Base-by-base conservation (phyloP, 2,888 invertebrate species). In the Dasypolia templi region DNA sequence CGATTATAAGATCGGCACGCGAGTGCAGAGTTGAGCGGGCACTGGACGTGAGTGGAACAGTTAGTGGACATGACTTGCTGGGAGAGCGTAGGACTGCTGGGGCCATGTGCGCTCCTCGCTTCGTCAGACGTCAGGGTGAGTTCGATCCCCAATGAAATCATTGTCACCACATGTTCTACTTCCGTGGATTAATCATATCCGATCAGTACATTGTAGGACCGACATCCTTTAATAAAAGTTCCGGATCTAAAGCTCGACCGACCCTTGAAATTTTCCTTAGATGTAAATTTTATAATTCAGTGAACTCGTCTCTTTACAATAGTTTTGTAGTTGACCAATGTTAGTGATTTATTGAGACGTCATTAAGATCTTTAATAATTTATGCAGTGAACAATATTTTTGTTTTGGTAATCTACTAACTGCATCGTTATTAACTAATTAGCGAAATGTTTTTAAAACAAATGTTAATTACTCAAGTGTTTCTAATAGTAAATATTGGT, bases 21-120 rank as follows among this genome's bases (percentile, higher is more conserved):
- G 88, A 81, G 87, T 86, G 81, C 66, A 71, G 79, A 86, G 89
- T 89, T 86, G 86, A 88, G 88, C 87, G 89, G 89, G 88, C 88
- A 82, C 86, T 86, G 82, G 86, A 81, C 85, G 84, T 82, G 86
- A 71, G 82, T 84, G 87, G 65, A 56, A 68, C 82, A 76, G 75
- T 82, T 63, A 86, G 88, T 91, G 92, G 92, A 92, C 86, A 96
- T 96, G 96, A 96, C 96, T 92, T 96, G 96, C 93, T 96, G 96
- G 96, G 96, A 96, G 86, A 96, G 94, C 83, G 96, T 96, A 92
- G 96, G 96, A 88, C 93, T 96, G 80, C 93, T 96, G 90, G 96
- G 96, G 84, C 96, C 96, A 82, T 96, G 96, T 90, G 96, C 96
- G 89, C 94, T 96, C 72, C 96, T 96, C 72, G 92, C 96, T 80